Evolutionary conservation across 2,113 vertebrate species (phyloP).

Genomic region (Odontesthes bonariensis): DNA sequence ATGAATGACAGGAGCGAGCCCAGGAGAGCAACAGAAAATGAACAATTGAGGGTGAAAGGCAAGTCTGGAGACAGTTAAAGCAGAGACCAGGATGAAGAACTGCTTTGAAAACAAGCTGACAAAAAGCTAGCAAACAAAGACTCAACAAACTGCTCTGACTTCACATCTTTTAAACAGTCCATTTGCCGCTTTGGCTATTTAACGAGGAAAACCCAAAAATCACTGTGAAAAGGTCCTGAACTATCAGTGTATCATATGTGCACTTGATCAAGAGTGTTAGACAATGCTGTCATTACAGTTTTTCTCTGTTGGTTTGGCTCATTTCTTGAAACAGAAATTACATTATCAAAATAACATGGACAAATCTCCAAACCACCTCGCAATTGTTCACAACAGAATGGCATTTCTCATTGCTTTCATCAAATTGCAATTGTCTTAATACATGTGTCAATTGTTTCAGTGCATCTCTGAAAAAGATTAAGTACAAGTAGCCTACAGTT

Average conservation of each 20-base stretch:
- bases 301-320: no score
- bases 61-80: slow-evolving; percentile 24
- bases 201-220: slow-evolving; percentile 21
- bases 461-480: no score
- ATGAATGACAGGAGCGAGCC: slow-evolving; percentile 42
- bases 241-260: background rate
- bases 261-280: slow-evolving; percentile 30
- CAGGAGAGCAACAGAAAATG: slow-evolving; percentile 28
- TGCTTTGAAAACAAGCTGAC: background rate
- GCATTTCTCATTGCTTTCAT: no score
- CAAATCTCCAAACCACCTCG: no score
- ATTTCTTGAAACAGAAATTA: no score
- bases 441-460: no score
- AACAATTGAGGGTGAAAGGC: slow-evolving; percentile 21
- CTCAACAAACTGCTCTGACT: slow-evolving; percentile 3
- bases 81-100: slow-evolving; percentile 1
- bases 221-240: background rate
- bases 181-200: background rate
- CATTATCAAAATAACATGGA: no score
- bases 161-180: slow-evolving; percentile 8
- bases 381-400: no score
- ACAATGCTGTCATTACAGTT: slow-evolving; percentile 9
- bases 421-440: no score
- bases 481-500: no score
- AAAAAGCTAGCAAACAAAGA: slow-evolving; percentile 20